phyloP scores from a whole-genome alignment of 2,113 vertebrate genomes.

The Paratilapia polleni region DNA sequence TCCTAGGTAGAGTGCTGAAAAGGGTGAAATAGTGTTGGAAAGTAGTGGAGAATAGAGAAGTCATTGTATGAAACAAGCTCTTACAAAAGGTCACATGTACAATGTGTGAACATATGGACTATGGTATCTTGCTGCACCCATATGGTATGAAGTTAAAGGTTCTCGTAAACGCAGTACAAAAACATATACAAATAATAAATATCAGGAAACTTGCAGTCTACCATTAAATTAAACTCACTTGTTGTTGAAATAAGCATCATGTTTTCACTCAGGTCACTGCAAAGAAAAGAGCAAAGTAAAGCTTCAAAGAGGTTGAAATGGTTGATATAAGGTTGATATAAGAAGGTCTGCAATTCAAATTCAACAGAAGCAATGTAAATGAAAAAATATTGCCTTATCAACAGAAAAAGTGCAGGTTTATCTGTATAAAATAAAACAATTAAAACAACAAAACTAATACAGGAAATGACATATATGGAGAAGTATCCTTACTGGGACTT shows the following conservation, averaged over 20 bases:
- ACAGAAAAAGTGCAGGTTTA: background rate
- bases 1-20: no score
- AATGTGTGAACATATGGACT: no score
- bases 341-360: background rate
- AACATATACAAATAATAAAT: background rate
- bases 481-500: conserved; percentile 80
- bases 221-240: conserved; percentile 77
- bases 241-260: conserved; percentile 77
- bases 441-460: no score
- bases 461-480: background rate
- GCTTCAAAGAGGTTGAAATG: background rate
- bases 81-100: no score
- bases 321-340: background rate
- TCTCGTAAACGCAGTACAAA: background rate
- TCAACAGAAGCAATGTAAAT: background rate
- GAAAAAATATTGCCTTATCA: background rate
- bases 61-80: no score
- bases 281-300: background rate
- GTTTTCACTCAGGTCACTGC: conserved; percentile 72
- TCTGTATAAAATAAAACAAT: background rate
- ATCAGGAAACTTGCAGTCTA: background rate
- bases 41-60: no score
- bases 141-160: no score
- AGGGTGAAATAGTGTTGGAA: no score
- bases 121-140: no score